Percentiles rank a stretch among this genome's conserved stretches.
phyloP scores from a whole-genome alignment of 2,797 vertebrate genomes.

The Acrossocheilus fasciatus region DNA sequence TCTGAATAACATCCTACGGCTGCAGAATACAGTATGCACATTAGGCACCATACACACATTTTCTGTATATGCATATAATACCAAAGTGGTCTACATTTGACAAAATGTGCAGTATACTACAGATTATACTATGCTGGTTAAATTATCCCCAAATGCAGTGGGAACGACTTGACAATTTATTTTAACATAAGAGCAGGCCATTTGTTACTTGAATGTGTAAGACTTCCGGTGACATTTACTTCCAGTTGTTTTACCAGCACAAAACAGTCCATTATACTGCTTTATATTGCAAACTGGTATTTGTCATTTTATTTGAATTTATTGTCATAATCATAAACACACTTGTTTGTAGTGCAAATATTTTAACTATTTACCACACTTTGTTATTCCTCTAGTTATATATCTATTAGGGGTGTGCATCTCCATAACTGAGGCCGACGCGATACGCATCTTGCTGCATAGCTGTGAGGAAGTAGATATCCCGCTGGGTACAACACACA shows the following conservation, averaged over 20 bases:
- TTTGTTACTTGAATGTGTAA: neutral
- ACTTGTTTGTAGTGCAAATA: neutral
- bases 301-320: too few species aligned
- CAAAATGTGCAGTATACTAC: neutral
- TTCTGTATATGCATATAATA: neutral
- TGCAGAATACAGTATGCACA: neutral
- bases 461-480: too few species aligned
- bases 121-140: neutral
- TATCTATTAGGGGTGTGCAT: neutral
- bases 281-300: too few species aligned
- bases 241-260: neutral
- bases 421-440: neutral
- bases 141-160: neutral
- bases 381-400: neutral
- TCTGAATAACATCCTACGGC: neutral
- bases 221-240: neutral
- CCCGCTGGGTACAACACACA: too few species aligned
- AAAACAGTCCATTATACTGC: too few species aligned
- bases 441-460: neutral
- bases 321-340: neutral
- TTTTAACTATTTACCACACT: neutral
- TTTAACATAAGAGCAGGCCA: neutral
- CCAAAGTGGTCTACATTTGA: neutral
- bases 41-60: neutral
- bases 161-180: neutral